A percentile compares a stretch with the other conserved stretches of the same genome.
Conservation (phyloP, 2,113 vertebrate genomes). For the Chrysochloris asiatica region DNA sequence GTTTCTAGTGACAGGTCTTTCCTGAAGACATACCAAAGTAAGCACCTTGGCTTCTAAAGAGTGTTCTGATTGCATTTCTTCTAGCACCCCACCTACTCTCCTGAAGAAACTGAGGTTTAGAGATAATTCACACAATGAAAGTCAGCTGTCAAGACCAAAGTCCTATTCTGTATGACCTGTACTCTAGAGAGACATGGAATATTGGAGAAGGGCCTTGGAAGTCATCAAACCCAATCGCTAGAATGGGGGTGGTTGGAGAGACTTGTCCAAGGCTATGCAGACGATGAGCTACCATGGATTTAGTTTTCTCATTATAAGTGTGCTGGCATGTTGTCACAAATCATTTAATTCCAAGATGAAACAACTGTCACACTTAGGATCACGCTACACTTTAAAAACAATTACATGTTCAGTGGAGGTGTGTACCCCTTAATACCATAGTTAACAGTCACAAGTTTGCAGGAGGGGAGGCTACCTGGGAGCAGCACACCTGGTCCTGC, state of each 20-base stretch:
- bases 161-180: fast-evolving
- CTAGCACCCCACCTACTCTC: too few species aligned
- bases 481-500: too few species aligned
- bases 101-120: background rate
- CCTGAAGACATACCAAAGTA: too few species aligned
- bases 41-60: too few species aligned
- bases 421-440: background rate
- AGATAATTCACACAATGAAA: fast-evolving
- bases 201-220: background rate
- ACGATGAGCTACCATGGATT: background rate
- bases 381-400: background rate
- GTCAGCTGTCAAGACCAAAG: background rate
- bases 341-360: constrained; percentile 5
- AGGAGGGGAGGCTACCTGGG: background rate
- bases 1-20: too few species aligned
- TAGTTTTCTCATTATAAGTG: background rate
- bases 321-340: background rate
- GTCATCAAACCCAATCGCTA: background rate
- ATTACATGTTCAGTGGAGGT: background rate
- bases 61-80: too few species aligned
- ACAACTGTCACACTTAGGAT: background rate
- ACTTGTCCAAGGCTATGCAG: background rate
- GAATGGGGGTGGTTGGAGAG: background rate
- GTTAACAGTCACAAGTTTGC: background rate
- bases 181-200: fast-evolving